Evolutionary conservation across 2,888 invertebrate genomes (phyloP).

Genomic region (Synanthedon formicaeformis): DNA sequence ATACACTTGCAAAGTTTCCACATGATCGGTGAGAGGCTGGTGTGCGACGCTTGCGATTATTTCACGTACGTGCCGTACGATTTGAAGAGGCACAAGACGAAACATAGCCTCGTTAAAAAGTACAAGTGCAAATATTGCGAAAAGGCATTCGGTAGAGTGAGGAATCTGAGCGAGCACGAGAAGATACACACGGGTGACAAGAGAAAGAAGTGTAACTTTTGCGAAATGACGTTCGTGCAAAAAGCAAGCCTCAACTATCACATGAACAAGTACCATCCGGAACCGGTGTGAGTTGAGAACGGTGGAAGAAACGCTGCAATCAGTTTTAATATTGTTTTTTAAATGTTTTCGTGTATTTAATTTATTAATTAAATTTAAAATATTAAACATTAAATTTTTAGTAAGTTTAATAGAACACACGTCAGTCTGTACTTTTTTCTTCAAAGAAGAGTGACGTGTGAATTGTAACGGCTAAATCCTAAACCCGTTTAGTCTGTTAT

Average conservation of each 20-base stretch:
- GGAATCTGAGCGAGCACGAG: constrained; percentile 3
- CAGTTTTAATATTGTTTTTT: no score
- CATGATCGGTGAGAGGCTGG: constrained; percentile 2
- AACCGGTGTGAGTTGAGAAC: background rate
- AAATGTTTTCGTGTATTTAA: no score
- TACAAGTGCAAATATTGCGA: constrained; percentile 6
- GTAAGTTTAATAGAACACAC: no score
- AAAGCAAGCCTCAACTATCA: constrained; percentile 11
- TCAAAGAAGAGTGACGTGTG: no score
- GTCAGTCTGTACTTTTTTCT: no score
- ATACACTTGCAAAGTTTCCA: constrained; percentile 1
- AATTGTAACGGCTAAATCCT: no score
- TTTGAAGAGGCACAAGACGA: background rate
- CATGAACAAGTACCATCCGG: constrained; percentile 12
- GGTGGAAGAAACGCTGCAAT: no score
- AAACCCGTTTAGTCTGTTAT: no score
- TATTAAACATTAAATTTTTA: no score
- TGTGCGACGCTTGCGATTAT: constrained; percentile 1
- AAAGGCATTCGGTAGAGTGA: constrained; percentile 4
- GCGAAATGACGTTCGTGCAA: constrained; percentile 7
- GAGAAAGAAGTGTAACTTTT: constrained; percentile 6
- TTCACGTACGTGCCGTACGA: background rate
- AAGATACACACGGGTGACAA: constrained; percentile 8
- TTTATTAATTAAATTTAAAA: no score
- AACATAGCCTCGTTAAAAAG: background rate